Evolutionary conservation across 1,140 invertebrate species (phyloP).

Genomic region (Rhynchophorus ferrugineus): DNA sequence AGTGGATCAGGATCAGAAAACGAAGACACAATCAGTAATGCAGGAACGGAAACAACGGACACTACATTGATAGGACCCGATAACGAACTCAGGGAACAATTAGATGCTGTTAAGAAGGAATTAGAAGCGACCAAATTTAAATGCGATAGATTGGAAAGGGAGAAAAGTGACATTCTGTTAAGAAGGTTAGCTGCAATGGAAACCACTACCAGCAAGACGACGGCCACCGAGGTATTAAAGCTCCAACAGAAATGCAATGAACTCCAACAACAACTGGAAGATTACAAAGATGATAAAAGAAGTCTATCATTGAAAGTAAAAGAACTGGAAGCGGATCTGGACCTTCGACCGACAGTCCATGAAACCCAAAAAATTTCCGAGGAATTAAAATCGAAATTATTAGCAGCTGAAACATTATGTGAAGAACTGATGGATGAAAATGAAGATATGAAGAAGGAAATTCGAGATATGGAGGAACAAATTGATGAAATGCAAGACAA

Average conservation of each 20-base stretch:
- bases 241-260: slow-evolving; percentile 78
- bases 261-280: slow-evolving; percentile 66
- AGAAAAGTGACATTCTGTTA: slow-evolving; percentile 79
- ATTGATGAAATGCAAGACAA: slow-evolving; percentile 98
- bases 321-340: slow-evolving; percentile 63
- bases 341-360: slow-evolving; percentile 47
- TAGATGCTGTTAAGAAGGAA: slow-evolving; percentile 57
- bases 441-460: slow-evolving; percentile 89
- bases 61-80: slow-evolving; percentile 46
- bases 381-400: slow-evolving; percentile 69
- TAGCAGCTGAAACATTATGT: slow-evolving; percentile 79
- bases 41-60: slow-evolving; percentile 49
- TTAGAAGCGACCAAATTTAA: slow-evolving; percentile 53
- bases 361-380: slow-evolving; percentile 51
- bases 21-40: slow-evolving; percentile 45
- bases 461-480: slow-evolving; percentile 87
- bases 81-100: slow-evolving; percentile 52
- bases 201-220: slow-evolving; percentile 60
- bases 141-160: slow-evolving; percentile 73
- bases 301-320: slow-evolving; percentile 59
- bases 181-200: slow-evolving; percentile 68
- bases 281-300: slow-evolving; percentile 75
- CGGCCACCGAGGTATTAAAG: slow-evolving; percentile 60
- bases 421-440: slow-evolving; percentile 95
- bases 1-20: slow-evolving; percentile 36